Percentiles rank a stretch among this genome's conserved stretches.
These are phyloP conservation scores for Calameuta filiformis DNA, from an alignment of 2,888 invertebrate genomes.

Conservation along the genomic window DNA sequence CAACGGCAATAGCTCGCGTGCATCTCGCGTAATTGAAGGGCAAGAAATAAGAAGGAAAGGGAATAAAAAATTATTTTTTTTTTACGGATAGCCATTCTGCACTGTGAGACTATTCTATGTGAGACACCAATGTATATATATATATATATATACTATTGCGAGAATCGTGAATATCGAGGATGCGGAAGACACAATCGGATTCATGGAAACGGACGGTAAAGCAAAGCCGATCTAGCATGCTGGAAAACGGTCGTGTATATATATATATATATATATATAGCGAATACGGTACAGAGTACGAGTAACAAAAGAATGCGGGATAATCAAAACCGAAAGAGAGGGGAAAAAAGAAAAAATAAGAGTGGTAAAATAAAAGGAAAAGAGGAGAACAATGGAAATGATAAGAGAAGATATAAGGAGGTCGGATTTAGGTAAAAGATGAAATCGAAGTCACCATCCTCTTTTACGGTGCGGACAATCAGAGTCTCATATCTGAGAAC, in stretches of 20 bases:
- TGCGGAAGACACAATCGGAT: conserved; percentile 3
- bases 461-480: conserved; percentile 38
- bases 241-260: not conserved
- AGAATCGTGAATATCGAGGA: not conserved
- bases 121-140: not conserved
- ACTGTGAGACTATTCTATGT: not conserved
- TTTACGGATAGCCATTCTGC: not conserved
- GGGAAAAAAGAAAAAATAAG: not conserved
- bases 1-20: not conserved
- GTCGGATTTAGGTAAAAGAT: conserved; percentile 15
- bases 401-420: not conserved
- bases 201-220: conserved; percentile 35
- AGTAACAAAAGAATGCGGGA: not conserved
- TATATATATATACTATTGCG: not conserved
- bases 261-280: not conserved
- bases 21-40: not conserved
- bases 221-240: conserved; percentile 29
- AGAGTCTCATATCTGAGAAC: conserved; percentile 38
- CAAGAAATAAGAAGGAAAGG: not conserved
- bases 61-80: not conserved
- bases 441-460: not conserved
- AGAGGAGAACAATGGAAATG: too few species aligned
- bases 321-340: not conserved
- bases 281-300: not conserved
- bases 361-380: not conserved